Evolutionary conservation across 2,113 vertebrate genomes (phyloP).

Genomic region (Sceloporus tristichus): DNA sequence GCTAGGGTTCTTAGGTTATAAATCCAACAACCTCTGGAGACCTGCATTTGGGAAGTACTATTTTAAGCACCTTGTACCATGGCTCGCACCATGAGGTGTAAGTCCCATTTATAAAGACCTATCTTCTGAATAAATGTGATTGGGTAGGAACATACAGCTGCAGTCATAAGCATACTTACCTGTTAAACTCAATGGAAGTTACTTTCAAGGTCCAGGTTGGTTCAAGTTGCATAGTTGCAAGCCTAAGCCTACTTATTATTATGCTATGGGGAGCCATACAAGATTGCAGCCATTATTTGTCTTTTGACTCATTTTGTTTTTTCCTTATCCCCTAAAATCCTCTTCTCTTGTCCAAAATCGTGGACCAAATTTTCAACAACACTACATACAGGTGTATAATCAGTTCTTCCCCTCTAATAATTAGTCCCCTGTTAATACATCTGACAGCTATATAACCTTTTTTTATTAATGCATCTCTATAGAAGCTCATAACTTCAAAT

Average conservation of each 20-base stretch:
- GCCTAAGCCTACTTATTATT: background rate
- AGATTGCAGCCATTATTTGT: background rate
- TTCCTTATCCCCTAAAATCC: background rate
- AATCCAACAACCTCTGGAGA: background rate
- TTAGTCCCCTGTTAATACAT: slow-evolving; percentile 19
- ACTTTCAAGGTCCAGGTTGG: background rate
- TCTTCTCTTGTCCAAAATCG: background rate
- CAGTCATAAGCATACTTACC: background rate
- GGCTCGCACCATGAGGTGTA: too few species aligned
- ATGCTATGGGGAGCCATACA: too few species aligned
- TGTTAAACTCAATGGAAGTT: background rate
- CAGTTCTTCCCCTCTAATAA: slow-evolving; percentile 9
- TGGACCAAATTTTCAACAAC: slow-evolving; percentile 11
- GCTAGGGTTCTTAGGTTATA: background rate
- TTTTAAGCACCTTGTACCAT: too few species aligned
- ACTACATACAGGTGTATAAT: background rate
- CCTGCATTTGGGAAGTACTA: background rate
- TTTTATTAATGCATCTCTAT: background rate
- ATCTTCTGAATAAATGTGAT: background rate
- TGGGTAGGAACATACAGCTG: background rate
- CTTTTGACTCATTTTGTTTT: background rate
- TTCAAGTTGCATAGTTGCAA: background rate
- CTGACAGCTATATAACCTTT: slow-evolving; percentile 1
- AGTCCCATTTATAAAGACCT: background rate
- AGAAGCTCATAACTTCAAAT: slow-evolving; percentile 14